Evolutionary conservation across 1,140 invertebrate species (phyloP), one percentile per base, ranked within the genome.

Genomic region (Drosophila azteca): DNA sequence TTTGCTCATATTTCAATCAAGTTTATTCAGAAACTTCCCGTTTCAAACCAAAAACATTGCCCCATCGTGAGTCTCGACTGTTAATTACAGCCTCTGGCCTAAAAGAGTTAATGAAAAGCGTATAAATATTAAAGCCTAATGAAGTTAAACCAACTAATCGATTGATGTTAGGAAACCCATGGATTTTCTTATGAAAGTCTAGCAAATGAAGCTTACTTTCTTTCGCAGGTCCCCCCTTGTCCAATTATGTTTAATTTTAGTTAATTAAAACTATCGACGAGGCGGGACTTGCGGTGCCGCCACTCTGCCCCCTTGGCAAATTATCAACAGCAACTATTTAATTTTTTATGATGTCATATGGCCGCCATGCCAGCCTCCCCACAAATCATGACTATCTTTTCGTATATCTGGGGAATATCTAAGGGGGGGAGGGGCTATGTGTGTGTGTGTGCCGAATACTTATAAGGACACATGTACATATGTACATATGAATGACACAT

Each of bases 291-390:
- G 52, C 24, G 66, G 63, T 57, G 64, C 63, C 61, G 60, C 44
- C 57, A 39, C 31, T 9, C 0, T 41, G 41, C 44, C 58, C 79
- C 68, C 50, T 63, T 61, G 79, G 79, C 68, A 61, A 51, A 61
- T 78, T 74, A 82, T 81, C 50, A 69, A 70, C 57, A 70, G 65
- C 81, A 87, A 82, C 87, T 85, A 78, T 66, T 67, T 70, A 55
- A 77, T 77, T 77, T 80, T 68, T 49, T 75, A 57, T 71, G 59
- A 62, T 60, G 62, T 64, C 65, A 55, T 46, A 57, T 79, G 17
- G 52, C 35, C 41, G 57, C n/a, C 44, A 26, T 35, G 57, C n/a
- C 39, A 26, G 55, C 39, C 45, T 50, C 26, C 44, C 60, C 24
- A 66, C 15, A 62, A 50, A 44, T 65, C 43, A 66, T 24, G 57